A percentile compares a stretch with the other conserved stretches of the same genome.
Evolutionary conservation across 2,888 invertebrate genomes (phyloP).

Genomic region (Eupeodes latifasciatus): DNA sequence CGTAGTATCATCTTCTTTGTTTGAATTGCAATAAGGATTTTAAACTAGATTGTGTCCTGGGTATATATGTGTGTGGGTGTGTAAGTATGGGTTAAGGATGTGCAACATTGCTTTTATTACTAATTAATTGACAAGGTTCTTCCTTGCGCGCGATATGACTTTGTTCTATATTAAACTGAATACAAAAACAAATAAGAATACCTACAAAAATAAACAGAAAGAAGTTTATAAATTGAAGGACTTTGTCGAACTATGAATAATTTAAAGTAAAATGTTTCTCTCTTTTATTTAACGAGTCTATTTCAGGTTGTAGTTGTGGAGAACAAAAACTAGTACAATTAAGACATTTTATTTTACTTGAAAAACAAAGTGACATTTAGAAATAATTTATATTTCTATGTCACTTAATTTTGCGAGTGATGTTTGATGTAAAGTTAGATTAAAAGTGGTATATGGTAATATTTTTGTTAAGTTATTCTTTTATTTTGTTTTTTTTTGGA

Average conservation of each 20-base stretch:
- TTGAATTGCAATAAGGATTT: neutral
- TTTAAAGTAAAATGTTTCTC: constrained; percentile 24
- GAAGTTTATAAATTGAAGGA: constrained; percentile 10
- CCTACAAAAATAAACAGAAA: neutral
- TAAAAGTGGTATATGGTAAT: too few species aligned
- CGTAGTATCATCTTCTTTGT: constrained; percentile 42
- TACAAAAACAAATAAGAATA: neutral
- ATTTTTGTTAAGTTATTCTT: neutral
- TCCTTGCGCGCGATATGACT: neutral
- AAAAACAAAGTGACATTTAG: too few species aligned
- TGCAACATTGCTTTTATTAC: constrained; percentile 12
- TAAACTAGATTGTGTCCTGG: neutral
- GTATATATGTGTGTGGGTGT: neutral
- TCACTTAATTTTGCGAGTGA: neutral
- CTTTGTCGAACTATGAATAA: constrained; percentile 30
- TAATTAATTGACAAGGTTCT: constrained; percentile 51
- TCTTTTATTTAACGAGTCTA: neutral
- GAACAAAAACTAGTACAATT: neutral
- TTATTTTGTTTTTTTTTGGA: neutral
- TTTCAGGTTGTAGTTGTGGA: neutral
- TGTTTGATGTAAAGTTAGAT: constrained; percentile 6
- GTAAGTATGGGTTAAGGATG: neutral
- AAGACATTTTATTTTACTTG: neutral
- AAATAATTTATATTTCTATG: neutral
- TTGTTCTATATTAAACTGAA: neutral